Conservation (phyloP, 2,797 vertebrate species). For the Ctenosaura bakeri region DNA sequence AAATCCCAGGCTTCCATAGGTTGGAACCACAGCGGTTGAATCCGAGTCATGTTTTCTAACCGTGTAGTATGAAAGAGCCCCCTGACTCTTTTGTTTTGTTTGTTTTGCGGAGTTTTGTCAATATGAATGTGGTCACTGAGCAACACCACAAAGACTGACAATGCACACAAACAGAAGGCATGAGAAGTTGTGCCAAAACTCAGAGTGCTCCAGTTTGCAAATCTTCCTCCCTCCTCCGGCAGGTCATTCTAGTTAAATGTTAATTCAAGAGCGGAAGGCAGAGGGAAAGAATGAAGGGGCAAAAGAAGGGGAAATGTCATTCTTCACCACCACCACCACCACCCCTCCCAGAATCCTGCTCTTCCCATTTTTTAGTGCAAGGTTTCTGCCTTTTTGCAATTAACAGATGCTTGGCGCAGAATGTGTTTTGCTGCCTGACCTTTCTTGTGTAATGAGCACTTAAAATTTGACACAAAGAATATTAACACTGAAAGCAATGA, state of each 20-base stretch:
- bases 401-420: neutral
- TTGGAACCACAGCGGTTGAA: too few species aligned
- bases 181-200: neutral
- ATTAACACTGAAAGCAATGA: neutral
- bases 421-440: conserved; percentile 26
- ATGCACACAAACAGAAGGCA: neutral
- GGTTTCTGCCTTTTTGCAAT: neutral
- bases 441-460: neutral
- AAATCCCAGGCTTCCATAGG: too few species aligned
- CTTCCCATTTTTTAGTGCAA: neutral
- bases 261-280: neutral
- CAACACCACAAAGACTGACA: neutral
- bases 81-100: neutral
- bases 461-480: conserved; percentile 24
- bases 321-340: too few species aligned
- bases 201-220: neutral
- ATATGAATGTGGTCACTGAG: neutral
- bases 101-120: neutral
- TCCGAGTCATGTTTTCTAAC: too few species aligned
- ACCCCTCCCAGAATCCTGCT: neutral
- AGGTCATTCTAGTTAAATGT: neutral
- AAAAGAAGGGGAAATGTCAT: neutral
- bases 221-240: neutral
- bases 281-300: neutral
- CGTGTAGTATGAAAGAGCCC: too few species aligned